A percentile compares a stretch with the other conserved stretches of the same genome.
These are phyloP conservation scores for Mus spicilegus DNA, from an alignment of 2,113 vertebrate genomes.

Conservation along the genomic window DNA sequence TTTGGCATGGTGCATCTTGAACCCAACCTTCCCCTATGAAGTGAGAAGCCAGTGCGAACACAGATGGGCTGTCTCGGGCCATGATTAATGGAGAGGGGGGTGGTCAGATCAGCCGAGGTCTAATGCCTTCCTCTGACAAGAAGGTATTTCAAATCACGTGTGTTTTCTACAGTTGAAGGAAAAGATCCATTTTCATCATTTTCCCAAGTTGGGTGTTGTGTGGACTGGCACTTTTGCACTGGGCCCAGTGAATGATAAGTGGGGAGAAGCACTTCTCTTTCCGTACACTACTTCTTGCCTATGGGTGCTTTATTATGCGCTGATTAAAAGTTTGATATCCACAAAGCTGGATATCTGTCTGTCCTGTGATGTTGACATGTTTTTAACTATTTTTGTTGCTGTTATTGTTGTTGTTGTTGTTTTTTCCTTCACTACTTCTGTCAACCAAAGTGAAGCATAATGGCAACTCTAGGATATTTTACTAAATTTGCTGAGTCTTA, in stretches of 20 bases:
- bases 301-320: accelerated
- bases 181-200: neutral
- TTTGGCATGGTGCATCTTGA: neutral
- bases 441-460: neutral
- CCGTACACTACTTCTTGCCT: accelerated
- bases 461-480: neutral
- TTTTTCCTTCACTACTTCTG: neutral
- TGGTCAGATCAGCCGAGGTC: accelerated
- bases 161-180: neutral
- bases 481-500: neutral
- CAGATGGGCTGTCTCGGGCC: neutral
- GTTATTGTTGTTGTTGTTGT: neutral
- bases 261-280: neutral
- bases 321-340: neutral
- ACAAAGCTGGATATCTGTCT: neutral
- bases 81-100: neutral
- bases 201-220: neutral
- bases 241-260: neutral
- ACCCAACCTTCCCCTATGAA: neutral
- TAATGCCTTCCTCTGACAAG: neutral
- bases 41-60: neutral
- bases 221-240: neutral
- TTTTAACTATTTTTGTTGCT: neutral
- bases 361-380: neutral
- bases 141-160: accelerated